Percentiles rank a stretch among this genome's conserved stretches.
Evolutionary conservation across 2,113 vertebrate species (phyloP).

Genomic region (Pandion haliaetus): DNA sequence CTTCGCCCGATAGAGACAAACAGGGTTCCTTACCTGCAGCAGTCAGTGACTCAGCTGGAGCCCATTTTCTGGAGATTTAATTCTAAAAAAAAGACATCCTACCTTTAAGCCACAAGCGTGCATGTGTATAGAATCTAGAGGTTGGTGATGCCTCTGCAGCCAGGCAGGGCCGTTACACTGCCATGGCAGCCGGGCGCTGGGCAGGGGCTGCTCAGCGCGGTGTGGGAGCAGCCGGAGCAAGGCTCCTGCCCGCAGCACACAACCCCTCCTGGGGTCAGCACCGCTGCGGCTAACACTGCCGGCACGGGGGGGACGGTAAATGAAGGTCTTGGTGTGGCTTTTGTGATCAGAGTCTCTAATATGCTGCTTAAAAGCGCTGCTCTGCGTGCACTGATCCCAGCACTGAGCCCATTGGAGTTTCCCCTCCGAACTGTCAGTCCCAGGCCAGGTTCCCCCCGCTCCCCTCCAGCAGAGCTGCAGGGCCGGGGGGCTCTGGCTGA

Average conservation of each 20-base stretch:
- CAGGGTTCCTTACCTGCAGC: background rate
- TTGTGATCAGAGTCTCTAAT: background rate
- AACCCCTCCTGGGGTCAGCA: background rate
- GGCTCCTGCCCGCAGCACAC: accelerated
- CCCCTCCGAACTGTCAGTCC: accelerated
- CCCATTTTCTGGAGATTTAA: background rate
- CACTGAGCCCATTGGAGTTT: background rate
- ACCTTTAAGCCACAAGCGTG: background rate
- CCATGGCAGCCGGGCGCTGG: background rate
- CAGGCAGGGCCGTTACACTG: accelerated
- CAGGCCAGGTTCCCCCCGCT: background rate
- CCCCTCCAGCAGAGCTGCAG: background rate
- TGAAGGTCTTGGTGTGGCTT: background rate
- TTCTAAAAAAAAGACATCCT: background rate
- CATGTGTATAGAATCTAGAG: background rate
- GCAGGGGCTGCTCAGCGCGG: background rate
- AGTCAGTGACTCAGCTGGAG: background rate
- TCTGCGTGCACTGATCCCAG: accelerated
- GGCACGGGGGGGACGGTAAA: accelerated
- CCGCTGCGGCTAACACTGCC: accelerated
- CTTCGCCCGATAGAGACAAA: no score
- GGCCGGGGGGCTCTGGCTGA: background rate
- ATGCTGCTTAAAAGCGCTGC: background rate
- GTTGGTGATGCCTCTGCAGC: background rate
- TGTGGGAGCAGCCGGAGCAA: background rate